Evolutionary conservation across 2,888 invertebrate species (phyloP).

Genomic region (Tipula lateralis): DNA sequence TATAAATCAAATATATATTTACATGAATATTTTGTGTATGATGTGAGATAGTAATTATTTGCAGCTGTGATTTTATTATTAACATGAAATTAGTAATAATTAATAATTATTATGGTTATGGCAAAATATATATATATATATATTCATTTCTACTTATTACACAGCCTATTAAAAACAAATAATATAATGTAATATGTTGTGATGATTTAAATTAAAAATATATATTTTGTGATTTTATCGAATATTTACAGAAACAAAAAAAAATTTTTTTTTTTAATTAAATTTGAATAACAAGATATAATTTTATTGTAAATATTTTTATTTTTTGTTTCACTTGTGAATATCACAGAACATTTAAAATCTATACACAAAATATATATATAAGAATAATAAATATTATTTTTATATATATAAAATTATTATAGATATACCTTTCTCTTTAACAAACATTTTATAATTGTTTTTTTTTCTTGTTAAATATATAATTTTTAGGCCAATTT

Average conservation of each 20-base stretch:
- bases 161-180: not conserved
- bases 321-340: conserved; percentile 33
- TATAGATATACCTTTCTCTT: conserved; percentile 6
- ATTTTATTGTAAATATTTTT: conserved; percentile 19
- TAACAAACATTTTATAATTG: not conserved
- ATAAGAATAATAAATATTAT: not conserved
- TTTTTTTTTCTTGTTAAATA: too few relatives aligned
- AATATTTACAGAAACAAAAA: conserved; percentile 28
- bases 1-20: not conserved
- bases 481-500: not conserved
- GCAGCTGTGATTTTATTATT: conserved; percentile 19
- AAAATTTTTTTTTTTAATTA: not conserved
- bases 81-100: not conserved
- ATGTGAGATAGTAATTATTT: not conserved
- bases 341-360: conserved; percentile 34
- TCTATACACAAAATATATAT: conserved; percentile 32
- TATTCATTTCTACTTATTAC: not conserved
- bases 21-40: conserved; percentile 1
- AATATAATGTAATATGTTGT: not conserved
- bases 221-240: not conserved
- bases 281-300: conserved; percentile 3
- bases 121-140: not conserved
- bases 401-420: not conserved
- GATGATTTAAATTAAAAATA: conserved; percentile 2
- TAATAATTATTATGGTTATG: conserved; percentile 11